A percentile compares a stretch with the other conserved stretches of the same genome.
phyloP scores from a whole-genome alignment of 2,113 vertebrate genomes.

The Entomyzon cyanotis region DNA sequence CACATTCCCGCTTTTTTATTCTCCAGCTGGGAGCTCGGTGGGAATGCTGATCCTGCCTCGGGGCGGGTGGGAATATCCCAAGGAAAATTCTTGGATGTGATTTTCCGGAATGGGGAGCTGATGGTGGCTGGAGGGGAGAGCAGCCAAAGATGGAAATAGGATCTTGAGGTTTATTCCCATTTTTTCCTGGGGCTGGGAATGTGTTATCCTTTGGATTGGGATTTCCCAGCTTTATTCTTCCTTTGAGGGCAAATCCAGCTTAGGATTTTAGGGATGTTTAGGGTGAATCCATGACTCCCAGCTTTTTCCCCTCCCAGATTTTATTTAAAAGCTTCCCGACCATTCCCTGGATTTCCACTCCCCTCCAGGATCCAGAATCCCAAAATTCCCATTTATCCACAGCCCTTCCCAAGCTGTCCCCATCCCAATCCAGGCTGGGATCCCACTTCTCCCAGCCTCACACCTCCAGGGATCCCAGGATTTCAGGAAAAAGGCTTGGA shows the following conservation, averaged over 20 bases:
- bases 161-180: neutral
- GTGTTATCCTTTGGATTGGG: too few species aligned
- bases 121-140: neutral
- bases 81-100: fast-evolving
- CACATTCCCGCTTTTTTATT: too few species aligned
- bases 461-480: neutral
- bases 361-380: neutral
- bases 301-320: neutral
- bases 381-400: fast-evolving
- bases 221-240: neutral
- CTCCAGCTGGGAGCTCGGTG: fast-evolving
- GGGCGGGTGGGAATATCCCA: neutral
- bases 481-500: neutral
- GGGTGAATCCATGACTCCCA: neutral
- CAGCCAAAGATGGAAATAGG: fast-evolving
- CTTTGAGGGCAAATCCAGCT: neutral
- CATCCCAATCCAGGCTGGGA: neutral
- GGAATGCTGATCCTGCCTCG: fast-evolving
- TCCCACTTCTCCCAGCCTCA: neutral
- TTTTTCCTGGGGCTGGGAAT: neutral
- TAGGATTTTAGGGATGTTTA: neutral
- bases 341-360: neutral
- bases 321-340: neutral
- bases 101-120: neutral
- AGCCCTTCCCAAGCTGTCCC: neutral